Evolutionary conservation across 2,797 vertebrate species (phyloP).

Genomic region (Chaetodon trifasciatus): DNA sequence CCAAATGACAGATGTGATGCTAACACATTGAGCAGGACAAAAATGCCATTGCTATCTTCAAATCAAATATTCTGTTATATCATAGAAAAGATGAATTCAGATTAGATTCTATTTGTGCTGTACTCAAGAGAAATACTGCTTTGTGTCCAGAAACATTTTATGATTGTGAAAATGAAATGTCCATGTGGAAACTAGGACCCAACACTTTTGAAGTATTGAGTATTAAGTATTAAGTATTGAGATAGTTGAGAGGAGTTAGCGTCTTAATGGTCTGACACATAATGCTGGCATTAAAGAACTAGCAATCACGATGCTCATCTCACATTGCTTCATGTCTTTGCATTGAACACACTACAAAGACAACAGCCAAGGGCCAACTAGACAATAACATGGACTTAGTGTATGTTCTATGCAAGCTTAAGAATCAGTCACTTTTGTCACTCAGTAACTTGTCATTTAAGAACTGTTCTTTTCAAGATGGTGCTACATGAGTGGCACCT

Average conservation of each 20-base stretch:
- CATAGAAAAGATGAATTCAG: conserved; percentile 47
- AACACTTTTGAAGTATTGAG: too few relatives aligned
- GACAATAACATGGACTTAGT: background rate
- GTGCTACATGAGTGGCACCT: too few relatives aligned
- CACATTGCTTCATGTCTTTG: background rate
- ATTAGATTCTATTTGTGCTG: conserved; percentile 78
- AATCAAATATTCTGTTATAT: background rate
- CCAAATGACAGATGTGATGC: background rate
- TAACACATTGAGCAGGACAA: background rate
- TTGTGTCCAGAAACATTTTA: conserved; percentile 58
- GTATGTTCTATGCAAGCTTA: background rate
- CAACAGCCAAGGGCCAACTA: background rate
- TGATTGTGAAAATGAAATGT: conserved; percentile 45
- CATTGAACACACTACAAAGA: background rate
- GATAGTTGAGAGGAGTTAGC: too few relatives aligned
- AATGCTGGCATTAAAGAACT: too few relatives aligned
- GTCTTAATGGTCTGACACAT: too few relatives aligned
- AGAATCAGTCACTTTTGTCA: too few relatives aligned
- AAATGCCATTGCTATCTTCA: background rate
- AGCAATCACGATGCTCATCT: too few relatives aligned
- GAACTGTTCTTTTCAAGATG: too few relatives aligned
- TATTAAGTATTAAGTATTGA: too few relatives aligned
- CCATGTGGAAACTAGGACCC: too few relatives aligned
- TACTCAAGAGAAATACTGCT: conserved; percentile 66
- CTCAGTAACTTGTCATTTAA: too few relatives aligned